Conservation (phyloP, 2,797 vertebrate genomes). For the Myoxocephalus aenaeus region DNA sequence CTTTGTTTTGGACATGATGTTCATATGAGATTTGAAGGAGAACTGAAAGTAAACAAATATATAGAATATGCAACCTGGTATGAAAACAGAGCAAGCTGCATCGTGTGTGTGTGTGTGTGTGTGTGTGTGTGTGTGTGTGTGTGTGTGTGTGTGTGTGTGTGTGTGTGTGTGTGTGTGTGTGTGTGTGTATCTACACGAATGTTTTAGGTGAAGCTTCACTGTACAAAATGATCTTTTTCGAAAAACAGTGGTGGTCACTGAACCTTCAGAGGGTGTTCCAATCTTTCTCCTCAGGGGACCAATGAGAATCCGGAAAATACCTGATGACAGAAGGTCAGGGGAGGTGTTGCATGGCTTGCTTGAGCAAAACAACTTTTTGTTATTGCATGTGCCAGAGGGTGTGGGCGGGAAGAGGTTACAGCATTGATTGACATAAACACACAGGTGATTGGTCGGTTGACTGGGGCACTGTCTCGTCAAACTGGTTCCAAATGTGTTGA, state of each 20-base stretch:
- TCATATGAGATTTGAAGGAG: not conserved
- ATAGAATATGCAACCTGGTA: not conserved
- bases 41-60: not conserved
- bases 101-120: not conserved
- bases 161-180: not conserved
- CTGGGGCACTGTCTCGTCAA: not conserved
- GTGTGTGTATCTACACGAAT: not conserved
- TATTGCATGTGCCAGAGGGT: conserved; percentile 38
- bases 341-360: conserved; percentile 20
- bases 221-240: not conserved
- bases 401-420: conserved; percentile 34
- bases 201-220: not conserved
- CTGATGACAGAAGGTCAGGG: conserved; percentile 53
- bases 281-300: conserved; percentile 47
- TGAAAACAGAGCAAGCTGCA: not conserved
- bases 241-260: conserved; percentile 57
- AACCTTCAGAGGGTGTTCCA: conserved; percentile 62
- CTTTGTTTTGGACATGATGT: not conserved
- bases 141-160: too few species aligned
- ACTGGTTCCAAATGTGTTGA: conserved; percentile 47
- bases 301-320: conserved; percentile 67
- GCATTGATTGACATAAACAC: conserved; percentile 55
- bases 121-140: not conserved
- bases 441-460: conserved; percentile 33
- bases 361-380: conserved; percentile 53